A percentile compares a stretch with the other conserved stretches of the same genome.
Evolutionary conservation across 1,140 invertebrate genomes (phyloP).

Genomic region (Trinorchestia longiramus): DNA sequence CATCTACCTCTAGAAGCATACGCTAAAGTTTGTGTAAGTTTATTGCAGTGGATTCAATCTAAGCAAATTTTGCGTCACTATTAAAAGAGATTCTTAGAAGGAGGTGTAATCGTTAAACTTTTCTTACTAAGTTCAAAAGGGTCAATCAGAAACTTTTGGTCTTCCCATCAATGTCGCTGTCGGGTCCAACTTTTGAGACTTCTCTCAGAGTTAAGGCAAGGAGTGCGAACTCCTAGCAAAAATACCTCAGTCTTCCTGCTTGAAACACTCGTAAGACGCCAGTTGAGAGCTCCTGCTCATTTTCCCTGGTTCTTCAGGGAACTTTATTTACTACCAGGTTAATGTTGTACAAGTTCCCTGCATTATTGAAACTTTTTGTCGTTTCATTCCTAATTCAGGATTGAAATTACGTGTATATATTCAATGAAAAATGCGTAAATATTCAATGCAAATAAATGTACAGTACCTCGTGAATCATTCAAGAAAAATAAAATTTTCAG

Average conservation of each 20-base stretch:
- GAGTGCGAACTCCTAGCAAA: background rate
- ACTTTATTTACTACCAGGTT: background rate
- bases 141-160: slow-evolving; percentile 8
- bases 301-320: background rate
- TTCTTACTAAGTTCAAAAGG: background rate
- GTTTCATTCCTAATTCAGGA: background rate
- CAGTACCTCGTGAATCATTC: too few species aligned
- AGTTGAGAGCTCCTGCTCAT: background rate
- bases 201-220: background rate
- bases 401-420: background rate
- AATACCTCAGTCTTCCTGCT: background rate
- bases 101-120: background rate
- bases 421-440: too few species aligned
- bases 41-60: background rate
- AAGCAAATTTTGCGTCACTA: background rate
- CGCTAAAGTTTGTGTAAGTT: background rate
- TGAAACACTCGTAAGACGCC: background rate
- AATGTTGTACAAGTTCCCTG: background rate
- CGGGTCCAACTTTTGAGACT: background rate
- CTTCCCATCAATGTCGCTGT: background rate
- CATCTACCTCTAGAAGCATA: background rate
- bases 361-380: background rate
- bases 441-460: too few species aligned
- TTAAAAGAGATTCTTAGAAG: background rate
- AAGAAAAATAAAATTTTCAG: too few species aligned